Conservation (phyloP, 92 coral and sea anemone genomes). For the Epizoanthus ramosus region DNA sequence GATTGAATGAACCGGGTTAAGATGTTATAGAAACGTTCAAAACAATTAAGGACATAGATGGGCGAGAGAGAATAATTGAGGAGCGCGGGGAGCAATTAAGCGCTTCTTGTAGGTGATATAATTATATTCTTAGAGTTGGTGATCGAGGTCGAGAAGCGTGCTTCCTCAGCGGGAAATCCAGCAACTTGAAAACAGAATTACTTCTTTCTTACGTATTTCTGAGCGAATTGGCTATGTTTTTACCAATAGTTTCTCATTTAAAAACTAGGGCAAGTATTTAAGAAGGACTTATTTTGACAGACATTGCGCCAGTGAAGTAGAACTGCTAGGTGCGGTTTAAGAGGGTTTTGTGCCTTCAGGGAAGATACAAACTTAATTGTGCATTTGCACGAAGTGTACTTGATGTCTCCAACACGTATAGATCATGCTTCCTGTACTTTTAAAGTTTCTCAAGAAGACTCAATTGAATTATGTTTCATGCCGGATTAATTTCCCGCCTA, state of each 20-base stretch:
- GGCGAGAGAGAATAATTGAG: constrained; percentile 18
- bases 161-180: constrained; percentile 25
- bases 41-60: constrained; percentile 36
- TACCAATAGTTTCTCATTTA: neutral
- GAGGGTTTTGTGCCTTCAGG: constrained; percentile 43
- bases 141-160: constrained; percentile 15
- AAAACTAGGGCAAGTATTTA: constrained; percentile 1
- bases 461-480: neutral
- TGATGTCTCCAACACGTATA: neutral
- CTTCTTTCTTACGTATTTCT: neutral
- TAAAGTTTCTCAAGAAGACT: neutral
- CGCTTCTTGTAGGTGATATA: constrained; percentile 36
- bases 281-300: neutral
- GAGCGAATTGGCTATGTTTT: neutral
- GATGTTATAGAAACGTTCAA: neutral
- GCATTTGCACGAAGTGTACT: constrained; percentile 17
- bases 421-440: neutral
- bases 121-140: constrained; percentile 33
- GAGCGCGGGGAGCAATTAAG: constrained; percentile 35
- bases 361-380: constrained; percentile 37
- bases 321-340: constrained; percentile 24
- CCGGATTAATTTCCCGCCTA: neutral
- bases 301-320: constrained; percentile 25
- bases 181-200: constrained; percentile 23
- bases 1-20: constrained; percentile 5